Percentiles rank a stretch among this genome's conserved stretches.
These are phyloP conservation scores for Holothuria glaberrima DNA, from an alignment of 35 echinoderm and acorn worm species.

Conservation along the genomic window DNA sequence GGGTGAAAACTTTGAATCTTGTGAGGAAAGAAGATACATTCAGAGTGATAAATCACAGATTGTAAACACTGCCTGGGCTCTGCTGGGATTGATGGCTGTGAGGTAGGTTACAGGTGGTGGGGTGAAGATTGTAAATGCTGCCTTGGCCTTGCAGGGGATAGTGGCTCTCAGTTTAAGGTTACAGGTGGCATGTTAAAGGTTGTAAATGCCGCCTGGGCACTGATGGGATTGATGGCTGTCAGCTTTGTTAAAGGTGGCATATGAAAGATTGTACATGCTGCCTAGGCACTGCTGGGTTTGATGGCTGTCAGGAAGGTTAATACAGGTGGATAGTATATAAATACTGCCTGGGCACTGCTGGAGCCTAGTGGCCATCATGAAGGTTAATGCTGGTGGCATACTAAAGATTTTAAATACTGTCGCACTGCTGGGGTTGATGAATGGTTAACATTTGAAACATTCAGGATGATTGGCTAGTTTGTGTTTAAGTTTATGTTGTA, in stretches of 20 bases:
- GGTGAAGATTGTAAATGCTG: neutral
- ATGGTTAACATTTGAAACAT: too few relatives aligned
- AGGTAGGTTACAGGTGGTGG: constrained; percentile 46
- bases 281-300: constrained; percentile 78
- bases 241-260: constrained; percentile 48
- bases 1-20: constrained; percentile 93
- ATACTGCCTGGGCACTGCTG: neutral
- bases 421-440: too few relatives aligned
- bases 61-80: constrained; percentile 86
- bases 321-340: neutral
- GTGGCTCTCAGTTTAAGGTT: too few relatives aligned
- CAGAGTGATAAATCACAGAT: constrained; percentile 81
- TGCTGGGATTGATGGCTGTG: constrained; percentile 91
- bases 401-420: too few relatives aligned
- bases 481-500: too few relatives aligned
- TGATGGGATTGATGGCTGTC: constrained; percentile 89
- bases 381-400: too few relatives aligned
- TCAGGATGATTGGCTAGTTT: too few relatives aligned
- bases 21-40: constrained; percentile 85
- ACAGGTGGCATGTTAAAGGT: constrained; percentile 69
- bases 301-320: constrained; percentile 84
- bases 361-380: too few relatives aligned
- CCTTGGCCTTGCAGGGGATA: too few relatives aligned
- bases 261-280: constrained; percentile 81
- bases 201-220: constrained; percentile 84